Conservation (phyloP, 2,113 vertebrate genomes). For the Epinephelus fuscoguttatus region DNA sequence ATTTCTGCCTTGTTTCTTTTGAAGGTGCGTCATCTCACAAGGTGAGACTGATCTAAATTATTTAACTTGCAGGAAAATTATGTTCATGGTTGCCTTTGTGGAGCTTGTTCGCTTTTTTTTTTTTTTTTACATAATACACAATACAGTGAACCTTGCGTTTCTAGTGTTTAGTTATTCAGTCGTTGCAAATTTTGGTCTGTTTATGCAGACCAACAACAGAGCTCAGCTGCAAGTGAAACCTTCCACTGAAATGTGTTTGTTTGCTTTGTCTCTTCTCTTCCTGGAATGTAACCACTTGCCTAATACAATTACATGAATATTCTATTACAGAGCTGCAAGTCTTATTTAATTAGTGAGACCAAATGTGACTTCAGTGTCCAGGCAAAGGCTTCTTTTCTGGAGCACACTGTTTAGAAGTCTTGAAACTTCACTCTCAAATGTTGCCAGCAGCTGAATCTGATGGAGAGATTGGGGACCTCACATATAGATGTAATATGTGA, state of each 20-base stretch:
- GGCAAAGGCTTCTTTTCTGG: constrained; percentile 8
- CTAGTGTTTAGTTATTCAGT: constrained; percentile 32
- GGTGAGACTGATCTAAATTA: constrained; percentile 53
- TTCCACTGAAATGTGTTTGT: constrained; percentile 16
- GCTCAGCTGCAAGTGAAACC: constrained; percentile 22
- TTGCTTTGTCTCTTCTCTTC: constrained; percentile 16
- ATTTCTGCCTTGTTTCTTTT: constrained; percentile 42
- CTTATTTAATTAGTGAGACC: constrained; percentile 34
- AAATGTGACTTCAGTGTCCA: constrained; percentile 16
- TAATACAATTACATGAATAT: constrained; percentile 35
- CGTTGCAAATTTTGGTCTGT: constrained; percentile 19
- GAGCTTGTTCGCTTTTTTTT: constrained; percentile 6
- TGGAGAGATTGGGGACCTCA: constrained; percentile 43
- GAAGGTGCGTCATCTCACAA: constrained; percentile 34
- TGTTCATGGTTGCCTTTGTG: constrained; percentile 43
- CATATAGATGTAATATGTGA: constrained; percentile 43
- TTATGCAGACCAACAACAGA: not conserved
- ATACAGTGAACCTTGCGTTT: not conserved
- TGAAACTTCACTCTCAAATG: constrained; percentile 10
- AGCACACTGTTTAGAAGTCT: not conserved
- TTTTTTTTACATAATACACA: not conserved
- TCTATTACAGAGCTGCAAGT: constrained; percentile 27
- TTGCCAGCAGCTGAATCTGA: constrained; percentile 31
- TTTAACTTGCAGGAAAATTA: constrained; percentile 21
- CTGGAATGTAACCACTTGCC: constrained; percentile 23